Evolutionary conservation across 2,888 invertebrate genomes (phyloP).

Genomic region (Stomorhina lunata): DNA sequence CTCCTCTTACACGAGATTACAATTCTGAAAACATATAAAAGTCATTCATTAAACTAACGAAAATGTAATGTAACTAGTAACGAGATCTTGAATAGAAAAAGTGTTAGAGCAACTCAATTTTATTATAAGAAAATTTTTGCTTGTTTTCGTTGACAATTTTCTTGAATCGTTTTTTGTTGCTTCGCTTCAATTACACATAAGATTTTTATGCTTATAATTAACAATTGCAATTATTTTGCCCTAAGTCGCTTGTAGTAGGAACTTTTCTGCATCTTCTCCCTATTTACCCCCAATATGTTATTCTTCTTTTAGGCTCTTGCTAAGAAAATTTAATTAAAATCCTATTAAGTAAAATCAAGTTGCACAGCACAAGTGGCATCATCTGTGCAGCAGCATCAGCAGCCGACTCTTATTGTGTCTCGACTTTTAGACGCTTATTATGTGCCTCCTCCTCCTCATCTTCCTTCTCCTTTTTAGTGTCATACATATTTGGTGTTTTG

Average conservation of each 20-base stretch:
- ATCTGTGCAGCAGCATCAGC: no score
- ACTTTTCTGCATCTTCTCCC: not conserved
- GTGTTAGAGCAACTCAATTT: constrained; percentile 18
- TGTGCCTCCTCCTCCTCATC: constrained; percentile 12
- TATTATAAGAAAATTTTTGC: not conserved
- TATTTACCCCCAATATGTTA: not conserved
- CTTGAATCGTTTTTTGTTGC: not conserved
- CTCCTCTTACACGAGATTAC: constrained; percentile 24
- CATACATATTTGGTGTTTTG: constrained; percentile 49
- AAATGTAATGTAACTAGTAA: not conserved
- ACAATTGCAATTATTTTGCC: constrained; percentile 54
- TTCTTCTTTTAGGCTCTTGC: constrained; percentile 29
- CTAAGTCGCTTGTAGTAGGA: not conserved
- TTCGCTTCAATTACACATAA: constrained; percentile 20
- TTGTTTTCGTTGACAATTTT: not conserved
- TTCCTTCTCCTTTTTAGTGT: constrained; percentile 21
- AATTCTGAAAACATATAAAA: not conserved
- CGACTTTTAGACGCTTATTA: not conserved
- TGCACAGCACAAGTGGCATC: constrained; percentile 3
- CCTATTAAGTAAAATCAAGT: constrained; percentile 46
- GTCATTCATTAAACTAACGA: constrained; percentile 27
- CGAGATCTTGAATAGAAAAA: not conserved
- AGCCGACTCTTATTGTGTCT: not conserved
- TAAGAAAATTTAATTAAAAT: constrained; percentile 62
- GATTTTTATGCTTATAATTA: constrained; percentile 31